Base-by-base conservation (phyloP, 2,113 vertebrate genomes). In the Gila orcuttii region DNA sequence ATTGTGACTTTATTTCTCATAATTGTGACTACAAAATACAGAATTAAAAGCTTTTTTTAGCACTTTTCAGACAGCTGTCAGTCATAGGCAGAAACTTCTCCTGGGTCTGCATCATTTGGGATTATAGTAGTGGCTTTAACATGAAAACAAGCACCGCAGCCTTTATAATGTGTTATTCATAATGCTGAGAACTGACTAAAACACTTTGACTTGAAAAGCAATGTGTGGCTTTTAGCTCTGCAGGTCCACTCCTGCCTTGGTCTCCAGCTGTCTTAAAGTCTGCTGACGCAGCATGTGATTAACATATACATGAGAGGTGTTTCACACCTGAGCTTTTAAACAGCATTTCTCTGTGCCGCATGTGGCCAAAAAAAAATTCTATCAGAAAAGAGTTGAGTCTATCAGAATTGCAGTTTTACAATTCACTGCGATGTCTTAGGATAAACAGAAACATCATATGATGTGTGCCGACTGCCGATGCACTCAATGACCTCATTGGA, bases 231-330 rank as follows among this genome's bases (percentile, higher is more conserved):
- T 71, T 85, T 76, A 74, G 47, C 78, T 75, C 62, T 28, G 31
- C 59, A 64, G 57, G 69, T 86, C 68, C 84, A 42, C 82, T 79
- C 62, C 86, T 78, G 81, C 74, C 86, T 82, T 75, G 85, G 45
- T 68, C 87, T 88, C 74, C 76, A 55, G 71, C 80, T 86, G 25
- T 42, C 87, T 86, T 28, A 3, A 59, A 84, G 77, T 82, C 68
- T 88, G 89, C 87, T 90, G 87, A 90, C 73, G 75, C 68, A 50
- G 89, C 83, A 84, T 76, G 64, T 42, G 47, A 87, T 90, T 90
- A 88, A 80, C 85, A 90, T 88, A 85, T 87, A 87, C 88, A 88
- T 90, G 79, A 83, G 85, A 87, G 82, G 76, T 83, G 76, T 83
- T 87, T 85, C 83, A 83, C 89, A 88, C 87, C 87, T 83, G 76